Evolutionary conservation across 1,140 invertebrate species (phyloP), one percentile per base, ranked within the genome.

Genomic region (Cydia pomonella): DNA sequence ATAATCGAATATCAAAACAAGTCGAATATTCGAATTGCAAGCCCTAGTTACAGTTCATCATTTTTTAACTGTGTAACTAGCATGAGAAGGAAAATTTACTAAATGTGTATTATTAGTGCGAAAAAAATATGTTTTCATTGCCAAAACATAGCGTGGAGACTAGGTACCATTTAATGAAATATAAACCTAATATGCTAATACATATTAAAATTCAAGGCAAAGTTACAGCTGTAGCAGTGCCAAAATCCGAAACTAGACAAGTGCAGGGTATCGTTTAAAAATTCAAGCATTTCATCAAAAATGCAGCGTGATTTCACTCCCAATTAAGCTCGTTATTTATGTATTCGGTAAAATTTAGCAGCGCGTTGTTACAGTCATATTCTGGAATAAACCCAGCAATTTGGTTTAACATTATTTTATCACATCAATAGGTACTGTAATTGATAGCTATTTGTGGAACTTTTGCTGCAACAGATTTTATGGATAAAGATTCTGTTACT

Each of bases 281-380:
- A 84, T 85, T 84, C 78, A 84, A 79, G 82, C 79, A 77, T 79
- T 84, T 86, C 87, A 87, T 89, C 88, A 88, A 85, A 88, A 86
- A 83, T 87, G 84, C 86, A 90, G 80, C 81, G 80, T 80, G 82
- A 87, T 88, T 89, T 87, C 84, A 85, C 80, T 80, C 84, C 82
- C 87, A 91, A 89, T 91, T 91, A 89, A 87, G 82, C 81, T 80
- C 78, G 87, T 91, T 89, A 87, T 91, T 91, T 91, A 91, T 91
- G 87, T 86, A 87, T 86, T 84, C 84, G 80, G 79, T 79, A 84
- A 80, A 84, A 87, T 88, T 88, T 86, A 83, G 79, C 80, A 76
- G 78, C 75, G 64, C 29, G 29, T 18, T 38, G 29, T 33, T 41
- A 0, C 18, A 27, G 64, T 41, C 64, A 12, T 69, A 69, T 69